These are phyloP conservation scores for Boloria euphrosyne DNA, from an alignment of 2,888 invertebrate genomes.

Conservation along the genomic window DNA sequence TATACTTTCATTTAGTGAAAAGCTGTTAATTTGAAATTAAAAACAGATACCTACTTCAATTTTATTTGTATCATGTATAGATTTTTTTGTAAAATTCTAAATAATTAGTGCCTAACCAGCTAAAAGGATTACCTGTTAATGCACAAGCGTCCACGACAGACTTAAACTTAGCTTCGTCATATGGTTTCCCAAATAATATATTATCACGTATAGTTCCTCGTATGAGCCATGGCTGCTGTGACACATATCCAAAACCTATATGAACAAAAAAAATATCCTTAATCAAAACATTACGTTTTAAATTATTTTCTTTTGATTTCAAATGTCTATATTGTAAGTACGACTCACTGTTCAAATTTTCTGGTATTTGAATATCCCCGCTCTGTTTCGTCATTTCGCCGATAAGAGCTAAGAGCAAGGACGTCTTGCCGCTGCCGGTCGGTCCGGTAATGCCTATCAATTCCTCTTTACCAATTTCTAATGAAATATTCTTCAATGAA, in stretches of 20 bases:
- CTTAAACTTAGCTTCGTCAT: conserved; percentile 90
- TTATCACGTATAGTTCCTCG: conserved; percentile 95
- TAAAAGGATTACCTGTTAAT: conserved; percentile 80
- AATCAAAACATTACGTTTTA: no score
- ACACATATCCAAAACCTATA: conserved; percentile 91
- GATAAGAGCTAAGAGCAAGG: conserved; percentile 91
- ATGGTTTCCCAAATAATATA: conserved; percentile 94
- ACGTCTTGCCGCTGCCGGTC: conserved; percentile 96
- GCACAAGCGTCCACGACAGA: conserved; percentile 92
- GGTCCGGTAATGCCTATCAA: conserved; percentile 93
- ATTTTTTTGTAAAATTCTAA: no score
- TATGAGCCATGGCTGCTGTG: conserved; percentile 96
- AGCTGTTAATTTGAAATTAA: no score
- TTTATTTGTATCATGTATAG: no score
- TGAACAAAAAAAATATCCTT: conserved; percentile 13
- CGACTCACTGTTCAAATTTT: conserved; percentile 83
- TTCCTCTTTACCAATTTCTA: conserved; percentile 84
- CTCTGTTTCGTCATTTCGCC: conserved; percentile 89
- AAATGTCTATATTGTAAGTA: neutral
- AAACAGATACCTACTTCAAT: no score
- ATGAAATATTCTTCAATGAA: conserved; percentile 58
- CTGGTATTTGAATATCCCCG: conserved; percentile 87
- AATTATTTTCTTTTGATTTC: no score
- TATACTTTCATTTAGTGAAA: no score
- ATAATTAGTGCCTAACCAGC: no score